Conservation (phyloP, 2,888 invertebrate genomes). For the Homarus gammarus region DNA sequence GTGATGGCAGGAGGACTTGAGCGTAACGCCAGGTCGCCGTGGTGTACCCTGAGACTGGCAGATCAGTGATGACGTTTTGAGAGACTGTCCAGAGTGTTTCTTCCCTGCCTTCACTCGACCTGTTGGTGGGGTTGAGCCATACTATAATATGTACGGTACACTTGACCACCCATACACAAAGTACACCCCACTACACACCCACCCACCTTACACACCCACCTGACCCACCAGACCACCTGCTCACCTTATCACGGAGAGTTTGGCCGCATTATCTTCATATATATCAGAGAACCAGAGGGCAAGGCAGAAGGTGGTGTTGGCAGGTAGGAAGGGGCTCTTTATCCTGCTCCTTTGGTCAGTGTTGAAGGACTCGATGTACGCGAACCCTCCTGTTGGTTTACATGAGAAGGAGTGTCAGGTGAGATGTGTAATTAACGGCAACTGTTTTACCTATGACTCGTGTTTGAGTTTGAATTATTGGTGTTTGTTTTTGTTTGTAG, state of each 20-base stretch:
- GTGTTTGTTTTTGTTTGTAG: too few species aligned
- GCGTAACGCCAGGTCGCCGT: conserved; percentile 24
- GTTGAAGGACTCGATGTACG: conserved; percentile 57
- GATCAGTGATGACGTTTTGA: neutral
- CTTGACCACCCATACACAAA: too few species aligned
- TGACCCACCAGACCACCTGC: too few species aligned
- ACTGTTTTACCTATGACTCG: too few species aligned
- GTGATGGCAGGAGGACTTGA: conserved; percentile 9
- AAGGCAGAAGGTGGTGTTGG: conserved; percentile 40
- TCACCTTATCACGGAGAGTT: conserved; percentile 54
- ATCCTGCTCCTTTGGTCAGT: conserved; percentile 37
- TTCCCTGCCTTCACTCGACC: neutral
- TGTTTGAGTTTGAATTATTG: too few species aligned
- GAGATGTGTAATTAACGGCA: too few species aligned
- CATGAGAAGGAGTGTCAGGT: neutral
- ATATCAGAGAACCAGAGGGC: conserved; percentile 57
- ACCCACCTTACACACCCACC: too few species aligned
- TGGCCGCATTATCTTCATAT: conserved; percentile 44
- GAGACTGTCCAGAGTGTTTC: conserved; percentile 26
- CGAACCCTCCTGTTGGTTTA: conserved; percentile 51
- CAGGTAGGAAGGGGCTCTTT: conserved; percentile 32
- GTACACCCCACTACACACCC: too few species aligned
- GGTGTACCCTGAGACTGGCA: neutral
- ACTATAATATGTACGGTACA: too few species aligned
- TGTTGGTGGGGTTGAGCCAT: too few species aligned